These are phyloP conservation scores for Macrotus californicus DNA, from an alignment of 2,113 vertebrate species.

Conservation along the genomic window DNA sequence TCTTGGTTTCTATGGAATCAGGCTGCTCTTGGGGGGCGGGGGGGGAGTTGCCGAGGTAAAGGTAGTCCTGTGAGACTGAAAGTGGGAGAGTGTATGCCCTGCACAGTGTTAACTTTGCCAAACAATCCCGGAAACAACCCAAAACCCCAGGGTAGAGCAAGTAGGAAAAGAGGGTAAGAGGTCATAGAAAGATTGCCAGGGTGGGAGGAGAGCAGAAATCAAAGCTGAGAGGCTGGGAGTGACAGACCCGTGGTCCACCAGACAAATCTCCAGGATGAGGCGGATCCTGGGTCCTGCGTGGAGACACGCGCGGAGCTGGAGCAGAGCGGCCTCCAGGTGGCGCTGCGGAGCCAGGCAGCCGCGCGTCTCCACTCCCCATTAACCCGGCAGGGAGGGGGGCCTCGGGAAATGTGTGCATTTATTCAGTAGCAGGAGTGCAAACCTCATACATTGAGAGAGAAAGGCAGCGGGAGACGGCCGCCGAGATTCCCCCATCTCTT, in stretches of 20 bases:
- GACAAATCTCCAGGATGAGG: background rate
- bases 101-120: constrained; percentile 15
- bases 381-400: constrained; percentile 70
- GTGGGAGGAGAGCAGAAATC: constrained; percentile 12
- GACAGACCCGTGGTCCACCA: background rate
- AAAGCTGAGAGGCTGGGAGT: background rate
- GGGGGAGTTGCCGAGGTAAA: background rate
- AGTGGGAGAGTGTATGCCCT: background rate
- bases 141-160: background rate
- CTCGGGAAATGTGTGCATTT: constrained; percentile 90
- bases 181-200: background rate
- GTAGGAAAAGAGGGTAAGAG: background rate
- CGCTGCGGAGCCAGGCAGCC: constrained; percentile 78
- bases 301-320: constrained; percentile 16
- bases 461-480: constrained; percentile 82
- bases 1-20: background rate
- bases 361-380: constrained; percentile 71
- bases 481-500: constrained; percentile 78
- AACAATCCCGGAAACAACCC: background rate
- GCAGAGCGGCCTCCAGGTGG: constrained; percentile 78
- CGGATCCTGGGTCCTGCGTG: background rate
- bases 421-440: constrained; percentile 87
- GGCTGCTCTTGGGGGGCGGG: background rate
- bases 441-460: constrained; percentile 85
- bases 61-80: background rate